These are phyloP conservation scores for Marronus borbonicus DNA, from an alignment of 2,888 invertebrate genomes.

Conservation along the genomic window DNA sequence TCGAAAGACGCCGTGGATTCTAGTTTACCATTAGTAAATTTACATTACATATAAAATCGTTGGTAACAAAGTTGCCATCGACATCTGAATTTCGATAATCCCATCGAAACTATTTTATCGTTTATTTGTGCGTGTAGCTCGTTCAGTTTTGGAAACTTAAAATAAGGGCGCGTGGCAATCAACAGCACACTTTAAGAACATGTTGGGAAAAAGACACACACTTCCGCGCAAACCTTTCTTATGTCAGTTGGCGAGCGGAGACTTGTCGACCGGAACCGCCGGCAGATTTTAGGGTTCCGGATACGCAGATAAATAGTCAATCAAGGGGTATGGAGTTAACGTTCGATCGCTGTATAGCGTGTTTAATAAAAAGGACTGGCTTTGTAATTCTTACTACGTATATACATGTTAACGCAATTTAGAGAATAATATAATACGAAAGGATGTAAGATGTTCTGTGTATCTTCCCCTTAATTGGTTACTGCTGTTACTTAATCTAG, in stretches of 20 bases:
- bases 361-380: background rate
- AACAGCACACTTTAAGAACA: slow-evolving; percentile 19
- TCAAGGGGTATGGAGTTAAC: slow-evolving; percentile 34
- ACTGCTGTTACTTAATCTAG: too few species aligned
- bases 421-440: background rate
- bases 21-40: too few species aligned
- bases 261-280: slow-evolving; percentile 64
- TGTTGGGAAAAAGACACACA: slow-evolving; percentile 59
- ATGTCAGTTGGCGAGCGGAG: slow-evolving; percentile 66
- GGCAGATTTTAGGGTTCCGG: slow-evolving; percentile 61
- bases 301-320: slow-evolving; percentile 44
- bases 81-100: too few species aligned
- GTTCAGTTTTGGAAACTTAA: background rate
- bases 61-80: too few species aligned
- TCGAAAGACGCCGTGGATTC: too few species aligned
- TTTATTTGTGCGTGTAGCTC: too few species aligned
- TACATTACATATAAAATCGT: too few species aligned
- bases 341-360: background rate
- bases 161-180: slow-evolving; percentile 23
- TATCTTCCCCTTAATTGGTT: too few species aligned
- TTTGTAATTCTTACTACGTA: background rate
- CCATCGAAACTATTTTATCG: too few species aligned
- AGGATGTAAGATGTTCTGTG: background rate
- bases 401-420: background rate
- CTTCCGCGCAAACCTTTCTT: slow-evolving; percentile 67